These are phyloP conservation scores for Perizoma flavofasciatum DNA, from an alignment of 2,888 invertebrate genomes.

Conservation along the genomic window DNA sequence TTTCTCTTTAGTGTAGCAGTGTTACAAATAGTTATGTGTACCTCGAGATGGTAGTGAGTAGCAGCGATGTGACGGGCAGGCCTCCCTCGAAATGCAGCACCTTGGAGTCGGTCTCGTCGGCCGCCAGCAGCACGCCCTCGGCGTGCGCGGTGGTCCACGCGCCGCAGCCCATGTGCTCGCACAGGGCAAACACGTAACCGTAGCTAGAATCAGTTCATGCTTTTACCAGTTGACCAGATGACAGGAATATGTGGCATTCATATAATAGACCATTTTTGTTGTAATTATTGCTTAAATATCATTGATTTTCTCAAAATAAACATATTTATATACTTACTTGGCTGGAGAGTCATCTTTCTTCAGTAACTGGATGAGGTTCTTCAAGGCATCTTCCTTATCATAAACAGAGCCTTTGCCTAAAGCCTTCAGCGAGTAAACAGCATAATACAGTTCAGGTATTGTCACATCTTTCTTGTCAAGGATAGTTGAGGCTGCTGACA, in stretches of 20 bases:
- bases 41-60: constrained; percentile 84
- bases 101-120: constrained; percentile 96
- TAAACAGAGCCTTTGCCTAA: constrained; percentile 86
- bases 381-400: constrained; percentile 87
- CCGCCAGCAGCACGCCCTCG: constrained; percentile 96
- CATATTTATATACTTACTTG: constrained; percentile 75
- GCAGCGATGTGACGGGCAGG: constrained; percentile 88
- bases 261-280: no score
- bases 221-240: no score
- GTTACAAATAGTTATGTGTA: constrained; percentile 33
- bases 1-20: no score
- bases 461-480: constrained; percentile 87
- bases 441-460: constrained; percentile 89
- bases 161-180: constrained; percentile 88
- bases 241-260: no score
- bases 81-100: constrained; percentile 97
- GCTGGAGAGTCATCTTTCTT: constrained; percentile 93
- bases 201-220: constrained; percentile 80
- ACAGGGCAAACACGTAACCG: constrained; percentile 92
- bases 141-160: constrained; percentile 88
- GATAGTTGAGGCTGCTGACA: constrained; percentile 77
- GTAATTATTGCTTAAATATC: no score
- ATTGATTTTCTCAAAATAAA: no score
- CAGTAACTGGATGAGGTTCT: constrained; percentile 88
- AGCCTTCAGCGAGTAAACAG: constrained; percentile 87